These are phyloP conservation scores for Rhynchonycteris naso DNA, from an alignment of 2,797 vertebrate species.

Conservation along the genomic window DNA sequence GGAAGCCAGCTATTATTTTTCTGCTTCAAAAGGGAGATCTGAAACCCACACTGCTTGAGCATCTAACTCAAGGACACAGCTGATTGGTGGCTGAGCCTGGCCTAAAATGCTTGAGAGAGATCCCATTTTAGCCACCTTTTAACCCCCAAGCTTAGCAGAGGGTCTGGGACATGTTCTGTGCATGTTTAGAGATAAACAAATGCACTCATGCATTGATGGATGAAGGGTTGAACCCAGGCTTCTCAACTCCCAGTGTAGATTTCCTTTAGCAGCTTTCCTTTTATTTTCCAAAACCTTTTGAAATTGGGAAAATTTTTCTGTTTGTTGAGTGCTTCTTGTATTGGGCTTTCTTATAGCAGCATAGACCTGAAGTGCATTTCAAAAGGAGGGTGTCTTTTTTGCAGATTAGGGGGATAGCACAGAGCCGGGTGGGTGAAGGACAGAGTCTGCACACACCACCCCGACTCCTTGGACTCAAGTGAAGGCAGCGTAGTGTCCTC, in stretches of 20 bases:
- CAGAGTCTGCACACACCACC: not conserved
- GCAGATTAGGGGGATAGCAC: not conserved
- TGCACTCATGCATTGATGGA: not conserved
- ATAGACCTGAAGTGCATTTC: not conserved
- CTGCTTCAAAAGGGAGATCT: conserved; percentile 60
- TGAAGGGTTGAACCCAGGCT: not conserved
- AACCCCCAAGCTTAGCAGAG: not conserved
- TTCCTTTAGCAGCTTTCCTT: not conserved
- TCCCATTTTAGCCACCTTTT: not conserved
- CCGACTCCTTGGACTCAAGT: not conserved
- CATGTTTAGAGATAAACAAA: not conserved
- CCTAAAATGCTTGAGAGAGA: not conserved
- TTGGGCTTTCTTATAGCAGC: conserved; percentile 11
- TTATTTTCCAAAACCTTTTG: not conserved
- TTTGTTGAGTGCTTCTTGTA: not conserved
- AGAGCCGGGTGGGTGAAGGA: not conserved
- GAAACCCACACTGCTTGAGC: conserved; percentile 42
- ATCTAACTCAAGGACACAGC: conserved; percentile 63
- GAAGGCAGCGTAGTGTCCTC: not conserved
- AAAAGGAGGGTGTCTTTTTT: not conserved
- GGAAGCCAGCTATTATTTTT: conserved; percentile 68
- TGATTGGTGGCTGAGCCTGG: not conserved
- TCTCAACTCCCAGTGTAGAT: not conserved
- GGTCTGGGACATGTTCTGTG: not conserved
- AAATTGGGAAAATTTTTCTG: not conserved